Base-by-base conservation (phyloP, 64 coral and sea anemone species). In the Montipora efflorescens region DNA sequence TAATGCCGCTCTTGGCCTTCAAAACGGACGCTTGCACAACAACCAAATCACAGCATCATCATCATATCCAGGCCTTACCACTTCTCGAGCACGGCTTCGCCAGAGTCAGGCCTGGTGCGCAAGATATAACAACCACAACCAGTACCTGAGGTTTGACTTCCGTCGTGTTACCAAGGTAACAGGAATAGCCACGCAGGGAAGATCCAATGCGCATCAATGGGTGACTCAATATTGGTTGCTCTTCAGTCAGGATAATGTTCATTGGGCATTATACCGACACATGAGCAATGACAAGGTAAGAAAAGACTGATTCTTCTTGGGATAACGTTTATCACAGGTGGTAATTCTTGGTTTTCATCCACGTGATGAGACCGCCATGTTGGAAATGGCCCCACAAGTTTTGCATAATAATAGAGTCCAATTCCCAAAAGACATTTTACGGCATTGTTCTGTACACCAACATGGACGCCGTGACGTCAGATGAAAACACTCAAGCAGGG, bases 101-200 rank as follows among this genome's bases (percentile, higher is more conserved):
- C 82, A 81, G 7, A 74, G 59, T 0, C 45, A 74, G 23, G 92
- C 89, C 28, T 98, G 93, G 89, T 90, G 89, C 15, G 83, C 96
- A 7, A 48, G 79, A 9, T n/a, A 79, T 16, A 98, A 94, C 28
- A 98, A 98, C 72, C 96, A 89, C 78, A 94, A 92, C 59, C 96
- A 98, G 77, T 98, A 88, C 83, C 79, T 95, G 5, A 93, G 94
- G 88, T 86, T 98, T 10, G 71, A 92, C 13, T 83, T 98, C 28
- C 59, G 71, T 18, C 88, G 90, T 7, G 83, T 84, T 8, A 98
- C 68, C 16, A 98, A 81, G 76, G 79, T 98, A 48, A 84, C 84
- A 12, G 90, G 94, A 74, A 89, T 98, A 28, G 84, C 79, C 45
- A 78, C 90, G 13, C 96, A 98, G 80, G 89, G 92, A 10, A 20